Conservation (phyloP, 2,888 invertebrate species). For the Bimastos eiseni region DNA sequence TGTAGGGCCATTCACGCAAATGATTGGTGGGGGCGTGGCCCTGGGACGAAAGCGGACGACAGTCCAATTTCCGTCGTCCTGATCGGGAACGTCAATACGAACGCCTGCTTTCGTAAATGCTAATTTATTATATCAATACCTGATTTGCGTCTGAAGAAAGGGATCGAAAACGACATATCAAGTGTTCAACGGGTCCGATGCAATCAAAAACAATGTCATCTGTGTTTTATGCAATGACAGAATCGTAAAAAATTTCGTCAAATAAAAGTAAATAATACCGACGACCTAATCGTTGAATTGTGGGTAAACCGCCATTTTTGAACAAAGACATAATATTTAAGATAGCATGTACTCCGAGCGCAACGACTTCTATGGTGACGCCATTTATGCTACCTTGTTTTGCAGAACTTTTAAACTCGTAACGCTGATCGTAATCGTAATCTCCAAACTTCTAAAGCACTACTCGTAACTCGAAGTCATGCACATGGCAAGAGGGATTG, state of each 20-base stretch:
- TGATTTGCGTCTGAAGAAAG: constrained; percentile 3
- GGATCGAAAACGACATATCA: background rate
- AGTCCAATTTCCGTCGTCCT: background rate
- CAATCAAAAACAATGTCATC: constrained; percentile 4
- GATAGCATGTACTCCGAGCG: background rate
- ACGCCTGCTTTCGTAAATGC: background rate
- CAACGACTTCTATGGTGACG: too few species aligned
- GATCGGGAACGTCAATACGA: background rate
- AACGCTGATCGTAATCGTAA: too few species aligned
- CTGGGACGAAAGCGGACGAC: background rate
- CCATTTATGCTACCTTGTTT: too few species aligned
- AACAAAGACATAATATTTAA: background rate
- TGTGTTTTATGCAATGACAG: background rate
- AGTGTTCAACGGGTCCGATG: background rate
- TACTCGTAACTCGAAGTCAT: too few species aligned
- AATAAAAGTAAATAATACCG: background rate
- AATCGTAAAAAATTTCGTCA: background rate
- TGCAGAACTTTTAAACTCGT: too few species aligned
- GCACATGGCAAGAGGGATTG: too few species aligned
- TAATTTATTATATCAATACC: background rate
- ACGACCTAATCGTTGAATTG: background rate
- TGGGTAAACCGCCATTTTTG: background rate
- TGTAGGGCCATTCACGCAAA: background rate
- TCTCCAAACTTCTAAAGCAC: too few species aligned
- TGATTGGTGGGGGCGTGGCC: background rate